Evolutionary conservation across 2,113 vertebrate genomes (phyloP).

Genomic region (Melanerpes aurifrons): DNA sequence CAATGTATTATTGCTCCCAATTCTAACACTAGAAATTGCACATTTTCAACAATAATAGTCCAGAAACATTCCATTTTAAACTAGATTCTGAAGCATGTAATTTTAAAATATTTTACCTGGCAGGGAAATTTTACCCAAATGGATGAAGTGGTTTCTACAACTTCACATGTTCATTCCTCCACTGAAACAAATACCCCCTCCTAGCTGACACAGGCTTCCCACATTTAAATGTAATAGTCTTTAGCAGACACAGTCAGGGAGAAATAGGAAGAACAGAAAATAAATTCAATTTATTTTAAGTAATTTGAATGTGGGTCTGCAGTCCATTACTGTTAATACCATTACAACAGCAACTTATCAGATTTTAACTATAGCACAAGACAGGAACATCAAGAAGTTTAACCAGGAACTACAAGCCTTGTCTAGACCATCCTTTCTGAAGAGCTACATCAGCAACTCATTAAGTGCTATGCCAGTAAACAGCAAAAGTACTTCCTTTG

Average conservation of each 20-base stretch:
- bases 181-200: not conserved
- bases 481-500: not conserved
- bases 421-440: not conserved
- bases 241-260: not conserved
- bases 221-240: not conserved
- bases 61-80: not conserved
- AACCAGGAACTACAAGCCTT: not conserved
- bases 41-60: not conserved
- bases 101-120: not conserved
- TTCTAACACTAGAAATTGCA: not conserved
- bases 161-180: not conserved
- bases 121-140: not conserved
- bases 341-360: not conserved
- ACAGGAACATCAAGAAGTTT: not conserved
- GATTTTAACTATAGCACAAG: not conserved
- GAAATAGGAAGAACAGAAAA: not conserved
- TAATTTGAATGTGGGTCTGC: not conserved
- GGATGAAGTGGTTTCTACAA: not conserved
- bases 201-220: not conserved
- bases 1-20: not conserved
- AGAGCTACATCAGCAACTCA: not conserved
- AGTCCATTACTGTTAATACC: not conserved
- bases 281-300: not conserved
- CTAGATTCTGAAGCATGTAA: not conserved
- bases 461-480: not conserved